Conservation (phyloP, 2,888 invertebrate species). For the Cephus sareptanus region DNA sequence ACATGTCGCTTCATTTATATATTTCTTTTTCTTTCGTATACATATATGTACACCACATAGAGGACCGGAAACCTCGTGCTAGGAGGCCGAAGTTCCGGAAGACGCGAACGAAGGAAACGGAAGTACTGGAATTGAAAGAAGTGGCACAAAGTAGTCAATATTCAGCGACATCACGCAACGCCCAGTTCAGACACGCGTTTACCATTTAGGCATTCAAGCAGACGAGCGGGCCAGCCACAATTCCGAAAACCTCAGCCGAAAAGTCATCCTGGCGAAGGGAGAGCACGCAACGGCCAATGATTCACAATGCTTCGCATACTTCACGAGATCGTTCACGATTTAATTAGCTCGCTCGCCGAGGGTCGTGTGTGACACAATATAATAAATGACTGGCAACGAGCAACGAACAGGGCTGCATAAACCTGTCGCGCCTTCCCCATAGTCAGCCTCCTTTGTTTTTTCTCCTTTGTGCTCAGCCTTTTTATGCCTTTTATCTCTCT, state of each 20-base stretch:
- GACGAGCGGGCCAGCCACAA: background rate
- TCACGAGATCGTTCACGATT: conserved; percentile 26
- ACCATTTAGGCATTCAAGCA: too few species aligned
- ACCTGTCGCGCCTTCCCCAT: conserved; percentile 23
- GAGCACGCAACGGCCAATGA: conserved; percentile 8
- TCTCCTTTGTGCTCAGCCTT: background rate
- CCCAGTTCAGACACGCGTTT: too few species aligned
- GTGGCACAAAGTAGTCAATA: too few species aligned
- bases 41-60: too few species aligned
- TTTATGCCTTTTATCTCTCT: background rate
- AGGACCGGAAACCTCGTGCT: too few species aligned
- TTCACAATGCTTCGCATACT: conserved; percentile 15
- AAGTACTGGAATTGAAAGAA: too few species aligned
- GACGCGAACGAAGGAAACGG: background rate
- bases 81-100: background rate
- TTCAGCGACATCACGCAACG: too few species aligned
- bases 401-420: conserved; percentile 27
- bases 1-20: too few species aligned
- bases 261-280: too few species aligned
- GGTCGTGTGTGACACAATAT: conserved; percentile 28
- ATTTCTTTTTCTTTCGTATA: too few species aligned
- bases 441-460: conserved; percentile 14
- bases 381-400: conserved; percentile 30
- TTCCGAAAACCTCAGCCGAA: background rate
- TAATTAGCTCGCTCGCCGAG: conserved; percentile 24